Base-by-base conservation (phyloP, 2,888 invertebrate species). In the Bellardia pandia region DNA sequence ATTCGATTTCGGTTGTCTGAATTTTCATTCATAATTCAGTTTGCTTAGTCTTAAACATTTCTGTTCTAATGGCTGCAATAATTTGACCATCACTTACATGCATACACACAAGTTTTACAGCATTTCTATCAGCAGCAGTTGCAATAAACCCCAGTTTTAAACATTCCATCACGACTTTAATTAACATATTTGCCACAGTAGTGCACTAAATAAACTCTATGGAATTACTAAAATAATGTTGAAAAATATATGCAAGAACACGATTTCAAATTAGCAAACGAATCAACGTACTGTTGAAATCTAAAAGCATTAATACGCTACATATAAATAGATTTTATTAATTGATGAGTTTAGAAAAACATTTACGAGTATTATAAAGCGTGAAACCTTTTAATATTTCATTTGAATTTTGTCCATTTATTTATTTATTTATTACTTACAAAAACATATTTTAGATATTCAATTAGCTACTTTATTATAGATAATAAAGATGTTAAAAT, bases 211-310 rank as follows among this genome's bases (percentile, higher is more conserved):
- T 5, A 40, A 56, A 16, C 23, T 53, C n/a, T 45, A 64, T 64
- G 16, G 40, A 76, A 64, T 62, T 37, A 62, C 51, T 5, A 14
- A 53, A 62, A 51, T 79, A 62, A 51, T 62, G 30, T 14, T 30
- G 37, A 45, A 62, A 79, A 71, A 69, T 40, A 42, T 71, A 79
- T 79, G 79, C 79, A 79, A 7, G 62, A 62, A 71, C 79, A 79
- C 62, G 79, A 71, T 62, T 58, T 9, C 8, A 78, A 60, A 56
- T 23, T 33, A 56, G 11, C 37, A 33, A 60, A 60, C 16, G 42
- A 23, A 51, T 51, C 8, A 75, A 37, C 37, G 40, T 60, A 8
- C 30, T 48, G 45, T 58, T n/a, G 4, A 48, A 78, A 60, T 37
- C 58, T 78, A 68, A 78, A 45, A 58, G 45, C 68, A 68, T 45